phyloP scores from a whole-genome alignment of 2,888 invertebrate species.

The Dugesia japonica region DNA sequence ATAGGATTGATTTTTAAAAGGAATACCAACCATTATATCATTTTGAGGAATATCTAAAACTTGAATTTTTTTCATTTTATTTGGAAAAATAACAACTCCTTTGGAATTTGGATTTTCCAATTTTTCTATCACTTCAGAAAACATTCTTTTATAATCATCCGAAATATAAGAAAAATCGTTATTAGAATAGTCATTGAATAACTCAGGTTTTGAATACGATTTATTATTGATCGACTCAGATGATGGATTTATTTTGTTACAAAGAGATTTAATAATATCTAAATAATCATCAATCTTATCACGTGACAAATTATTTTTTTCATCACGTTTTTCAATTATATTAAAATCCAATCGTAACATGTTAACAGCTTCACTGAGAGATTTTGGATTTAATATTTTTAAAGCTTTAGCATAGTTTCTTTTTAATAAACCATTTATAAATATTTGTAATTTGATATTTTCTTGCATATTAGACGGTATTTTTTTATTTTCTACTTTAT shows the following conservation, averaged over 20 bases:
- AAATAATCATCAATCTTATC: neutral
- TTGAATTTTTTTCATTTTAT: neutral
- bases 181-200: neutral
- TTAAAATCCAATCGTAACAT: slow-evolving; percentile 1
- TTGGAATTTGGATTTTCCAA: neutral
- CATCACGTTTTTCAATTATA: neutral
- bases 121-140: neutral
- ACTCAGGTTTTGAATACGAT: neutral
- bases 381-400: neutral
- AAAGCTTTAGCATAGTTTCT: neutral
- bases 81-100: neutral
- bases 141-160: neutral
- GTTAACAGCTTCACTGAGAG: neutral
- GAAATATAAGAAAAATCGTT: neutral
- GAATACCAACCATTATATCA: neutral
- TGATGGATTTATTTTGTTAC: neutral
- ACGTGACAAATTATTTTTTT: neutral
- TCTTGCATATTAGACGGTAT: neutral
- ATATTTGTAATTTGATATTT: neutral
- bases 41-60: neutral
- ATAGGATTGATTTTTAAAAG: neutral
- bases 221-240: neutral
- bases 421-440: neutral
- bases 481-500: slow-evolving; percentile 5
- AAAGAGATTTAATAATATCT: neutral